These are phyloP conservation scores for Labia minor DNA, from an alignment of 2,888 invertebrate species.

Conservation along the genomic window DNA sequence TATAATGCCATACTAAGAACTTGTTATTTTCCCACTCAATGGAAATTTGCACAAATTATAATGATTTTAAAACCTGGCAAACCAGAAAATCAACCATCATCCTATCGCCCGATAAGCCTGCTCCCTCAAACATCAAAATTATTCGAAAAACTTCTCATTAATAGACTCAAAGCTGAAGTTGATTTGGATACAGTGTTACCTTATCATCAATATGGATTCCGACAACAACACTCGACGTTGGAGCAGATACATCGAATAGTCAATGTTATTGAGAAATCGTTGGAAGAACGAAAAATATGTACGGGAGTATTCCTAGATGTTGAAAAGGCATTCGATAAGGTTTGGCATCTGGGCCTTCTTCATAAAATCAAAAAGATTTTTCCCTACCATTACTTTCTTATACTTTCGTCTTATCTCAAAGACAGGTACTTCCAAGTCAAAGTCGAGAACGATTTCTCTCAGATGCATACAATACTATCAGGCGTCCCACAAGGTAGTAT, in stretches of 20 bases:
- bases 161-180: not conserved
- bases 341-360: not conserved
- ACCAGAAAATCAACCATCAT: not conserved
- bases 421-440: not conserved
- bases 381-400: too few species aligned
- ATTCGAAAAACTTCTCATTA: not conserved
- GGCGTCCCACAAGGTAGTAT: not conserved
- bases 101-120: not conserved
- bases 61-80: too few species aligned
- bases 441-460: not conserved
- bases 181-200: not conserved
- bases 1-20: not conserved
- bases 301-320: not conserved
- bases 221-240: not conserved
- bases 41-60: not conserved
- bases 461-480: too few species aligned
- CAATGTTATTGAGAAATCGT: not conserved
- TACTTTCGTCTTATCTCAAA: not conserved
- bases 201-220: slow-evolving; percentile 7
- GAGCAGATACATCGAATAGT: not conserved
- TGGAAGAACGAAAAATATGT: not conserved
- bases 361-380: too few species aligned
- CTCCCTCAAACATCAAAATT: slow-evolving; percentile 3
- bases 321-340: not conserved
- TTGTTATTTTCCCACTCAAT: not conserved